Evolutionary conservation across 2,888 invertebrate species (phyloP).

Genomic region (Cataglyphis altisquamis): DNA sequence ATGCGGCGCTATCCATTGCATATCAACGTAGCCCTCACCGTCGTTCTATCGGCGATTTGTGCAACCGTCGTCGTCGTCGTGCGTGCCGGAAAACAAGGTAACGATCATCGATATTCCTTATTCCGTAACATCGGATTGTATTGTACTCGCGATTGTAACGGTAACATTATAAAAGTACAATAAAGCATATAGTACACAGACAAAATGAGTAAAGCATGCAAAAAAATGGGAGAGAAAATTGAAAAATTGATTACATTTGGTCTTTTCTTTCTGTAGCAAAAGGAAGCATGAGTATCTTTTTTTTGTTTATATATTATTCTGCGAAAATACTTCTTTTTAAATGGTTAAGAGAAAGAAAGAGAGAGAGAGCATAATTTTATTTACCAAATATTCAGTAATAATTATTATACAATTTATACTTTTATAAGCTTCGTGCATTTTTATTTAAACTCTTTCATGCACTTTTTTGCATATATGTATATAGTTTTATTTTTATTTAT

Average conservation of each 20-base stretch:
- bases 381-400: not conserved
- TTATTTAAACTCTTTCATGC: not conserved
- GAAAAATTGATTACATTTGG: not conserved
- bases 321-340: not conserved
- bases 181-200: not conserved
- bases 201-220: not conserved
- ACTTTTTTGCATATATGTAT: not conserved
- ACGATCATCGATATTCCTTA: conserved; percentile 50
- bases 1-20: conserved; percentile 77
- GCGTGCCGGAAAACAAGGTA: conserved; percentile 81
- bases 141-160: not conserved
- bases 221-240: not conserved
- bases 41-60: conserved; percentile 77
- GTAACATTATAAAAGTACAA: not conserved
- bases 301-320: not conserved
- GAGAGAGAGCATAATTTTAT: not conserved
- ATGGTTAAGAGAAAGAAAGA: not conserved
- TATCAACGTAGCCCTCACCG: conserved; percentile 74
- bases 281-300: not conserved
- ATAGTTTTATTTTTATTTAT: not conserved
- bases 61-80: conserved; percentile 70
- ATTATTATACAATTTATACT: not conserved
- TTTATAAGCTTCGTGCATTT: not conserved
- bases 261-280: not conserved
- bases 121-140: not conserved